Conservation (phyloP, 2,888 invertebrate genomes). For the Salpingus planirostris region DNA sequence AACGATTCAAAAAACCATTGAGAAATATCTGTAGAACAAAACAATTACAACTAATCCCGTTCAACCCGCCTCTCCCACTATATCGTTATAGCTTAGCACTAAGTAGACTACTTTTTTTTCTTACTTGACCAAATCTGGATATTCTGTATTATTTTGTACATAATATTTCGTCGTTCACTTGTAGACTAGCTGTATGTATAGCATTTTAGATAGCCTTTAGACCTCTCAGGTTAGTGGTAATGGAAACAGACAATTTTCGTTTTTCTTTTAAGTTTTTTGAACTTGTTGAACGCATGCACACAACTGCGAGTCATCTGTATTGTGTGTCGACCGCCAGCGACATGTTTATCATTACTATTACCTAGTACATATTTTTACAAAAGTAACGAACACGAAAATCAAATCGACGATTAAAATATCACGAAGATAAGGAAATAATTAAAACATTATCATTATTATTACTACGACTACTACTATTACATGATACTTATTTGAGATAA, state of each 20-base stretch:
- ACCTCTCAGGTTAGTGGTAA: conserved; percentile 41
- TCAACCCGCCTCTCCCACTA: conserved; percentile 24
- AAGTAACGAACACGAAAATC: too few relatives aligned
- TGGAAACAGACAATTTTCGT: conserved; percentile 37
- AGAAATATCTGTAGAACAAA: too few relatives aligned
- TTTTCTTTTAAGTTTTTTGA: conserved; percentile 33
- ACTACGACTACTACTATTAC: too few relatives aligned
- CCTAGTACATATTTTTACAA: too few relatives aligned
- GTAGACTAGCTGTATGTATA: conserved; percentile 45
- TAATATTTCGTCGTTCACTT: conserved; percentile 39
- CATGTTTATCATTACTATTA: too few relatives aligned
- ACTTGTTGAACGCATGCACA: conserved; percentile 38
- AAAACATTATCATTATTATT: too few relatives aligned
- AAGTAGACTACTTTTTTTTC: conserved; percentile 29
- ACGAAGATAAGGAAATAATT: too few relatives aligned
- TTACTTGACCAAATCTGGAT: conserved; percentile 35
- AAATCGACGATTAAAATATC: too few relatives aligned
- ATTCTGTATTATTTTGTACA: conserved; percentile 41
- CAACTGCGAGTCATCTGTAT: conserved; percentile 41
- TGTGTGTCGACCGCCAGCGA: conserved; percentile 39
- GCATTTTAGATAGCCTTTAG: conserved; percentile 43
- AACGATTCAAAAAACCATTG: too few relatives aligned
- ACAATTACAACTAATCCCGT: too few relatives aligned
- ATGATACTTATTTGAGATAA: not conserved
- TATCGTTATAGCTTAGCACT: conserved; percentile 37